A percentile compares a stretch with the other conserved stretches of the same genome.
Evolutionary conservation across 1,140 invertebrate genomes (phyloP).

Genomic region (Drosophila mojavensis): DNA sequence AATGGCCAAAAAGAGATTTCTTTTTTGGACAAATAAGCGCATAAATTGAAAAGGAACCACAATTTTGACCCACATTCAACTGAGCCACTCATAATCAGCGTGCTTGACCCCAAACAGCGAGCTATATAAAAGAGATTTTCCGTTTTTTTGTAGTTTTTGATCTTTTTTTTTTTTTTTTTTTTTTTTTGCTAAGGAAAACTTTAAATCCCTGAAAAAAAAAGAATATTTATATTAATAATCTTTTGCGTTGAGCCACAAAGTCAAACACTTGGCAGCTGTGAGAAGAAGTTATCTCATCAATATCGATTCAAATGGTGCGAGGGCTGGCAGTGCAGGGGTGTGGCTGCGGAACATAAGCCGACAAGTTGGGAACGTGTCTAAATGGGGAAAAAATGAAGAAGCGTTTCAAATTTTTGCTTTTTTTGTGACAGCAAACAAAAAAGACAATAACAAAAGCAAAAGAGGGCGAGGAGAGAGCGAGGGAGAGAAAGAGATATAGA

Average conservation of each 20-base stretch:
- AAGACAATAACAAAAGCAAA: conserved; percentile 10
- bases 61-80: conserved; percentile 49
- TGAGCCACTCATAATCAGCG: conserved; percentile 22
- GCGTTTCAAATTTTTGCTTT: conserved; percentile 45
- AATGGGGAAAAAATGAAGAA: conserved; percentile 50
- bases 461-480: neutral
- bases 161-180: conserved; percentile 6
- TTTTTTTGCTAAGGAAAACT: neutral
- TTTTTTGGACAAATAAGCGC: conserved; percentile 49
- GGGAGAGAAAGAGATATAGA: too few relatives aligned
- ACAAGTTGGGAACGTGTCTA: conserved; percentile 49
- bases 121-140: conserved; percentile 3
- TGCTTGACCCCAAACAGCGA: conserved; percentile 32
- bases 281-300: conserved; percentile 52
- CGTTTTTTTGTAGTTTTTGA: conserved; percentile 17
- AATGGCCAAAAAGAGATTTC: conserved; percentile 16
- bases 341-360: conserved; percentile 16
- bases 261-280: conserved; percentile 20
- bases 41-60: conserved; percentile 54
- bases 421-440: conserved; percentile 21
- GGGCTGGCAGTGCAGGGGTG: neutral
- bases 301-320: conserved; percentile 35
- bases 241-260: conserved; percentile 19
- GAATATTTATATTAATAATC: conserved; percentile 54
- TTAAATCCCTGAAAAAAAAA: conserved; percentile 37